A percentile compares a stretch with the other conserved stretches of the same genome.
phyloP scores from a whole-genome alignment of 2,113 vertebrate genomes.

The Fregata magnificens region DNA sequence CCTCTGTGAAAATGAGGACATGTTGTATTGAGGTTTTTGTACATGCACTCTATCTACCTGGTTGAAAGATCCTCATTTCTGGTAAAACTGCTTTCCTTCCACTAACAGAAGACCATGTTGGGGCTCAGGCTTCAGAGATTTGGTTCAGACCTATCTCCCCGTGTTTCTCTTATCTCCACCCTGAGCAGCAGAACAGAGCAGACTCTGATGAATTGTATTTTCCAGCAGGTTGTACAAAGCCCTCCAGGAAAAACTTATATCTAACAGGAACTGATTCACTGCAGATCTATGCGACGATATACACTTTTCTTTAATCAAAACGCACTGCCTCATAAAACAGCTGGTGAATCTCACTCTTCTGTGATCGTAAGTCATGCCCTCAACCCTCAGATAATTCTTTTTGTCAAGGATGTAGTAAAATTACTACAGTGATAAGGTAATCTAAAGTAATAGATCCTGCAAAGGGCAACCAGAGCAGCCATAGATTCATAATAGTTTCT shows the following conservation, averaged over 20 bases:
- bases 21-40: background rate
- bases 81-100: background rate
- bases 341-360: background rate
- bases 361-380: background rate
- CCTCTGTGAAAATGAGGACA: background rate
- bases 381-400: background rate
- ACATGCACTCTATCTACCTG: background rate
- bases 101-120: background rate
- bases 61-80: background rate
- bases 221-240: background rate
- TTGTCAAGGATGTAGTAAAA: background rate
- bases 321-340: background rate
- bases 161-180: background rate
- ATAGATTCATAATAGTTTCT: background rate
- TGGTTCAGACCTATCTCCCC: background rate
- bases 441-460: background rate
- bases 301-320: background rate
- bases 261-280: slow-evolving; percentile 19
- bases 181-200: background rate
- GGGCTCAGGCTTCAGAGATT: background rate
- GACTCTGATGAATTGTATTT: background rate
- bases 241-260: background rate
- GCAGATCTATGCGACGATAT: background rate
- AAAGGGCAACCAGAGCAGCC: background rate
- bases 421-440: no score